A percentile compares a stretch with the other conserved stretches of the same genome.
Conservation (phyloP, 2,888 invertebrate species). For the Trilocha varians region DNA sequence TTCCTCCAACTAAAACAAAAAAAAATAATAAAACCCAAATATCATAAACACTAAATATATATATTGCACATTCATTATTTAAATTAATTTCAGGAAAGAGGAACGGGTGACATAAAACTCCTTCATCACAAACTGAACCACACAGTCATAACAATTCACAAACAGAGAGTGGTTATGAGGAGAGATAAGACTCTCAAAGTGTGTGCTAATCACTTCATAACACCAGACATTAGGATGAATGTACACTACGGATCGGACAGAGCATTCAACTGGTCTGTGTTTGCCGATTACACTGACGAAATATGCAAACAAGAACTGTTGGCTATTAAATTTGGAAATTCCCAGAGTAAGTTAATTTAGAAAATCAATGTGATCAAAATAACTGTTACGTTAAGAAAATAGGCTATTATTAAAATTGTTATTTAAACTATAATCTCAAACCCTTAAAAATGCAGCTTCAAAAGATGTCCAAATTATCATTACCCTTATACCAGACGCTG, state of each 20-base stretch:
- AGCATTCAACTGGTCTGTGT: constrained; percentile 87
- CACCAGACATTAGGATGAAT: constrained; percentile 85
- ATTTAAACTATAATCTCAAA: no score
- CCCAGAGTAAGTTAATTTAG: constrained; percentile 78
- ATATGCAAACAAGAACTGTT: constrained; percentile 82
- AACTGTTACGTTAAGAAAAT: no score
- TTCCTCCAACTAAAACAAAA: no score
- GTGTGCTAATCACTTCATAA: constrained; percentile 90
- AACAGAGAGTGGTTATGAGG: constrained; percentile 85
- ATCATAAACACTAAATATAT: no score
- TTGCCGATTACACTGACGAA: constrained; percentile 88
- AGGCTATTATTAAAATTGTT: no score
- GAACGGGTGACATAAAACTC: constrained; percentile 87
- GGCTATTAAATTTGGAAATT: constrained; percentile 86
- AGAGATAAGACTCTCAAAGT: constrained; percentile 88
- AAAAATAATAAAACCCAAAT: no score
- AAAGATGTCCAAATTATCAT: no score
- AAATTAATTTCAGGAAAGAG: constrained; percentile 75
- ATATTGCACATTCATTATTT: no score
- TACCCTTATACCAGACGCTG: constrained; percentile 78
- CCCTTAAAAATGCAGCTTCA: no score
- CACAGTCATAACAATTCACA: no score
- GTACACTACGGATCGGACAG: constrained; percentile 85
- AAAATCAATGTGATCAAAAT: neutral
- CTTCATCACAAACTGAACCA: constrained; percentile 79